A percentile compares a stretch with the other conserved stretches of the same genome.
phyloP scores from a whole-genome alignment of 2,888 invertebrate genomes.

The Rhingia rostrata region DNA sequence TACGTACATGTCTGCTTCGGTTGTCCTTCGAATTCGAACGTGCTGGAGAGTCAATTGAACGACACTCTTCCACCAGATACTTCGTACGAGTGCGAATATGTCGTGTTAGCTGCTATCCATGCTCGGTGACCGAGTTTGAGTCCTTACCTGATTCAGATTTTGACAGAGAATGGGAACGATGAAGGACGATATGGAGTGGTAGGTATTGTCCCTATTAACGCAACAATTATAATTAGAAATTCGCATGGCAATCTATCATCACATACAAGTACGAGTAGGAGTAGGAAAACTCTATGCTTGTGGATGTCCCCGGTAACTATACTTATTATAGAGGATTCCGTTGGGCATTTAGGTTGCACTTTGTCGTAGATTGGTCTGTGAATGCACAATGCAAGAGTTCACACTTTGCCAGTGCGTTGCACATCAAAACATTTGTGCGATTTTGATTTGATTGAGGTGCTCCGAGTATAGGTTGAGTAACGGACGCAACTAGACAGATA shows the following conservation, averaged over 20 bases:
- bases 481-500: neutral
- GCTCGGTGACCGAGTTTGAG: conserved; percentile 29
- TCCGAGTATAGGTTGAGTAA: conserved; percentile 12
- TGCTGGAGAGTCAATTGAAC: conserved; percentile 62
- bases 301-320: conserved; percentile 5
- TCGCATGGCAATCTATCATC: conserved; percentile 39
- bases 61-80: conserved; percentile 7
- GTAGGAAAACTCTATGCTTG: neutral
- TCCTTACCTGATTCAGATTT: conserved; percentile 29
- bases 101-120: neutral
- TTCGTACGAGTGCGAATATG: conserved; percentile 3
- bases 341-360: conserved; percentile 39
- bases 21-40: conserved; percentile 29
- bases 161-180: neutral
- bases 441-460: conserved; percentile 53
- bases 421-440: conserved; percentile 56
- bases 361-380: conserved; percentile 31
- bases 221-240: conserved; percentile 73
- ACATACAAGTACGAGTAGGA: neutral
- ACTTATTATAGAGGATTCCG: conserved; percentile 56
- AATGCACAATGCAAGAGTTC: conserved; percentile 47
- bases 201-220: conserved; percentile 64
- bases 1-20: neutral
- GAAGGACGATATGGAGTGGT: conserved; percentile 7
- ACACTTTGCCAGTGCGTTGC: conserved; percentile 44